Base-by-base conservation (phyloP, 2,797 vertebrate species). In the Pangasius djambal region DNA sequence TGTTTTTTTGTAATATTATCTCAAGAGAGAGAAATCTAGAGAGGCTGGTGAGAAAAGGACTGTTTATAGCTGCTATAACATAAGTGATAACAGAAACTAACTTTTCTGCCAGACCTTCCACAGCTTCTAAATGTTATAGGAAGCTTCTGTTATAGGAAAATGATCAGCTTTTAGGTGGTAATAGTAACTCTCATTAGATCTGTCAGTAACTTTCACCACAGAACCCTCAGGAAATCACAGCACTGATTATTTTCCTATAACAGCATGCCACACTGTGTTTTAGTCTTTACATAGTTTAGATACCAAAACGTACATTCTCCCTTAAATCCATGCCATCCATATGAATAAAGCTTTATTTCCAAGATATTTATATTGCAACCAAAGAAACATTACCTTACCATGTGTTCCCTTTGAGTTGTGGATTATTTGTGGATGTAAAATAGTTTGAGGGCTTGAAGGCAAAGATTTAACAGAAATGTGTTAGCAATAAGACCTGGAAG, bases 401-500 rank as follows among this genome's bases (percentile, higher is more conserved):
- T 50, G 48, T 52, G 28, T 31, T 78, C 6, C 20, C 74, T 28
- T 78, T 4, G 77, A 10, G 15, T 57, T 37, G 52, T 57, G 77
- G 52, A 57, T 81, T 57, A 34, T 52, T 52, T 78, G 48, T 79
- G 28, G n/a, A 55, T 31, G n/a, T 34, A 81, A 4, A 20, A 81
- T 59, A 22, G 18, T 81, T 81, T 48, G 9, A 74, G 8, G 20
- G 18, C 78, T 55, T 52, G 50, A 55, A 55, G 50, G 77, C 50
- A 79, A 55, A 55, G n/a, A 79, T 79, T 81, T 81, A 59, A 81
- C 18, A 59, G 52, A 79, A 79, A 57, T 55, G 16, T 57, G n/a
- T 79, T 57, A 34, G n/a, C n/a, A 52, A 78, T 55, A 55, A 55
- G 77, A 31, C 15, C 77, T 8, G 28, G 37, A 57, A 13, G 78